Evolutionary conservation across 2,797 vertebrate genomes (phyloP).

Genomic region (Rhinophrynus dorsalis): DNA sequence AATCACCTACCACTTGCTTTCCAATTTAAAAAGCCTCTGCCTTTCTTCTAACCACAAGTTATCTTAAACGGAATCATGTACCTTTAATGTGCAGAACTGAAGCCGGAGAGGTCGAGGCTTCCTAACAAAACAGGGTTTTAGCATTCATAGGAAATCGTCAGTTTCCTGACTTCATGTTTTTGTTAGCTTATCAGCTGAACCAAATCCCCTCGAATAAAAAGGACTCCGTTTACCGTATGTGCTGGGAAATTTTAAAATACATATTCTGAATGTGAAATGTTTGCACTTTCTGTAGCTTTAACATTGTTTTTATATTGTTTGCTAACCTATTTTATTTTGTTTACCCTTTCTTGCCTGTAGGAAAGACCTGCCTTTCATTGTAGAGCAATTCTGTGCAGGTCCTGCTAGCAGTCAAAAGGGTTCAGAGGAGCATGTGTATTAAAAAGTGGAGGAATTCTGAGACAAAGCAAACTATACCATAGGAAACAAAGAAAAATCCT

Average conservation of each 20-base stretch:
- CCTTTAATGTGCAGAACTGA: no score
- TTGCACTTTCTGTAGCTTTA: slow-evolving; percentile 52
- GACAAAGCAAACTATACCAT: no score
- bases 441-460: no score
- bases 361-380: not conserved
- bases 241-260: slow-evolving; percentile 48
- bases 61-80: no score
- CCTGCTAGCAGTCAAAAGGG: not conserved
- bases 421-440: no score
- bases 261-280: slow-evolving; percentile 56
- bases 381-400: not conserved
- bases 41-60: no score
- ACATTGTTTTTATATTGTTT: slow-evolving; percentile 44
- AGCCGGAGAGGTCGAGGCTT: no score
- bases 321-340: slow-evolving; percentile 36
- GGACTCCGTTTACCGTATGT: slow-evolving; percentile 33
- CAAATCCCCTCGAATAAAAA: slow-evolving; percentile 38
- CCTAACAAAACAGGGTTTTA: no score
- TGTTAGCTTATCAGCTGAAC: slow-evolving; percentile 40
- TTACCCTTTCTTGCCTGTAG: not conserved
- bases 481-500: no score
- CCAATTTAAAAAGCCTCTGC: no score
- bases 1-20: no score
- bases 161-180: no score
- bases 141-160: not conserved